phyloP scores from a whole-genome alignment of 1,140 invertebrate species.

The Cecropterus lyciades region DNA sequence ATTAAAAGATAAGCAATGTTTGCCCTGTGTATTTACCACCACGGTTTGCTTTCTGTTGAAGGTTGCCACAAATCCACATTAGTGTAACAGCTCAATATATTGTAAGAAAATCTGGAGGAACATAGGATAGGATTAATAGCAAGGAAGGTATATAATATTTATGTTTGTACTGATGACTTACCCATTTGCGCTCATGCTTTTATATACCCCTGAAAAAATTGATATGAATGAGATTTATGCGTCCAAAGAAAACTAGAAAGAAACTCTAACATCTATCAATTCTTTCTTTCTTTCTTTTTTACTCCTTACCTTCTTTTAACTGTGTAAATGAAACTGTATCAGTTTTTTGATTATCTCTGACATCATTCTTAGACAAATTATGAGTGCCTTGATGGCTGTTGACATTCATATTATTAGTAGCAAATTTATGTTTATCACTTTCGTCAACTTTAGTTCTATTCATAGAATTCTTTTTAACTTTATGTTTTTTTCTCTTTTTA shows the following conservation, averaged over 20 bases:
- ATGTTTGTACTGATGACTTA: constrained; percentile 45
- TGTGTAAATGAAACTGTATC: constrained; percentile 48
- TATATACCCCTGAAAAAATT: constrained; percentile 69
- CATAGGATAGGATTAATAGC: constrained; percentile 36
- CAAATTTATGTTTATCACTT: constrained; percentile 5
- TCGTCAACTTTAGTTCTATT: constrained; percentile 2
- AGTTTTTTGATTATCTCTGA: constrained; percentile 27
- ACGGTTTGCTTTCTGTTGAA: constrained; percentile 49
- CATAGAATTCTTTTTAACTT: constrained; percentile 36
- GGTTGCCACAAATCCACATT: constrained; percentile 64
- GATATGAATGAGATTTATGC: constrained; percentile 20
- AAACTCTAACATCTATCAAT: too few species aligned
- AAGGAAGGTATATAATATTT: constrained; percentile 26
- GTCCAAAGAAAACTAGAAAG: background rate
- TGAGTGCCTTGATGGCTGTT: constrained; percentile 9
- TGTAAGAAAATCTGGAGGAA: constrained; percentile 56
- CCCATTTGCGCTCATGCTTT: constrained; percentile 60
- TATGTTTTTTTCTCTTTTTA: constrained; percentile 52
- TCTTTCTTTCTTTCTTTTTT: too few species aligned
- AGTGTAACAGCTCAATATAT: constrained; percentile 60
- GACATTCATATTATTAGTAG: background rate
- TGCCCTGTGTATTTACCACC: constrained; percentile 63
- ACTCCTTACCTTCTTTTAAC: constrained; percentile 45
- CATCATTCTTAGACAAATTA: constrained; percentile 10
- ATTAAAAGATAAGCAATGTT: constrained; percentile 6